Evolutionary conservation across 2,113 vertebrate species (phyloP), one percentile per base, ranked within the genome.

Genomic region (Polyodon spathula): DNA sequence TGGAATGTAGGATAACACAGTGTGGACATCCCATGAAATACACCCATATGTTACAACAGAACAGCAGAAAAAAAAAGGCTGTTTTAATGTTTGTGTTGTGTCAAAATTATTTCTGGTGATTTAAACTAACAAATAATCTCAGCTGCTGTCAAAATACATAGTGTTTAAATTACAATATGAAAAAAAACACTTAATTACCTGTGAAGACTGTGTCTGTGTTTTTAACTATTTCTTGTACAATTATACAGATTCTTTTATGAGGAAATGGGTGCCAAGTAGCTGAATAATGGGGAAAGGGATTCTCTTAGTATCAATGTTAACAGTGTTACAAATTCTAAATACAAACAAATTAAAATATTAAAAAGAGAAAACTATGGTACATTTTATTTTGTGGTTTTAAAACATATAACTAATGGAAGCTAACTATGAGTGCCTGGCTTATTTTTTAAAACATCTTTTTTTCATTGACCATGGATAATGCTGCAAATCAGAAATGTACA

Each of bases 151-250:
- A 87, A 90, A 94, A 86, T 94, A 88, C 91, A 94, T 96, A 88
- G 92, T 97, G 93, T 97, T 94, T 92, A 92, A 89, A 92, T 91
- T 83, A 86, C 90, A 92, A 91, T 89, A 92, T 93, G 91, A 92
- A 95, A 90, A 86, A 81, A 85, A 82, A 91, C 85, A 90, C 85
- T 92, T 93, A 90, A 95, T 97, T 94, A 95, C 92, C 90, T 98
- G 95, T 98, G 94, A 98, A 93, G 86, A 93, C 88, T 93, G 93
- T 97, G 94, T 97, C 91, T 95, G 94, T 97, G 95, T 97, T 98
- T 97, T 98, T 97, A 98, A 98, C 92, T 94, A 92, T 95, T 97
- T 97, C 93, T 95, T 97, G 94, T 98, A 97, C 91, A 94, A 97
- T 95, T 94, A 93, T 97, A 96, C 93, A 92, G 94, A 94, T 95